These are phyloP conservation scores for Uropetala carovei DNA, from an alignment of 2,888 invertebrate species.

Conservation along the genomic window DNA sequence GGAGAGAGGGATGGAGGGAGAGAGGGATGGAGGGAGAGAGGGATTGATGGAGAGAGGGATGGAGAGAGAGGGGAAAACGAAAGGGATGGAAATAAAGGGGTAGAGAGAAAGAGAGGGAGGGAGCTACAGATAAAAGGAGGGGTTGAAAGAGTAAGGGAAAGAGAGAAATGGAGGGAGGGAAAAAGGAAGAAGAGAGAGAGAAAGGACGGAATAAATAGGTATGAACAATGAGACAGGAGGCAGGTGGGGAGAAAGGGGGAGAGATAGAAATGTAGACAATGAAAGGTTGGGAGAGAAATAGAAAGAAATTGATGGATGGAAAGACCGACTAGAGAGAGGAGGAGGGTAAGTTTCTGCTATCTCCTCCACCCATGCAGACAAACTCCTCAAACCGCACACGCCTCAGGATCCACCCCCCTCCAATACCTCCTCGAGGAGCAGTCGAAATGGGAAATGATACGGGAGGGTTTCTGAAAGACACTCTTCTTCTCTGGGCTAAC, in stretches of 20 bases:
- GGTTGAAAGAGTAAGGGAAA: too few species aligned
- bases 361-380: not conserved
- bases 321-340: not conserved
- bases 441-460: slow-evolving; percentile 7
- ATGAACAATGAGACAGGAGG: not conserved
- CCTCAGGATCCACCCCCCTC: not conserved
- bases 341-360: not conserved
- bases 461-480: not conserved
- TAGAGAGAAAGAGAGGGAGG: too few species aligned
- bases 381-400: not conserved
- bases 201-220: not conserved
- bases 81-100: too few species aligned
- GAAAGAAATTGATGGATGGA: not conserved
- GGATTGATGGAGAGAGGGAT: not conserved
- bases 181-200: not conserved
- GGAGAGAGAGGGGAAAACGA: not conserved
- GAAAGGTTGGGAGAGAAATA: not conserved
- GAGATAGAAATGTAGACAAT: not conserved
- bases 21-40: too few species aligned
- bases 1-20: not conserved
- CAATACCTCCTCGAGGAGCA: not conserved
- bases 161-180: not conserved
- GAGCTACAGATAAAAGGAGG: not conserved
- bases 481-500: slow-evolving; percentile 18
- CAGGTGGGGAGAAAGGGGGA: not conserved